Conservation (phyloP, 2,113 vertebrate genomes). For the Mohoua ochrocephala region DNA sequence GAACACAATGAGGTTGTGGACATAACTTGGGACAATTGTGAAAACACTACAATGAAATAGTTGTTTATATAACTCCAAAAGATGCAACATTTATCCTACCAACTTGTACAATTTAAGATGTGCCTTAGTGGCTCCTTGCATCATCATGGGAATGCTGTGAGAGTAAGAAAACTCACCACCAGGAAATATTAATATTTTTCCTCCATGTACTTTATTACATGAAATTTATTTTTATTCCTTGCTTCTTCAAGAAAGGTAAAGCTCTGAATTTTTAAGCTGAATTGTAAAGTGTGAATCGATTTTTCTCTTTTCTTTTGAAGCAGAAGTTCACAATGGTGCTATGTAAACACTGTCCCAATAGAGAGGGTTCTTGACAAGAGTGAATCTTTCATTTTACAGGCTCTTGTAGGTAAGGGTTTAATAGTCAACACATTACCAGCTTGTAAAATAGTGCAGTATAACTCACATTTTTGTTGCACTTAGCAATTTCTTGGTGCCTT, state of each 20-base stretch:
- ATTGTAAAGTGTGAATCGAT: not conserved
- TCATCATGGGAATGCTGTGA: not conserved
- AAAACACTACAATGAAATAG: not conserved
- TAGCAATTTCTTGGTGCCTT: not conserved
- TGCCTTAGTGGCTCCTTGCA: not conserved
- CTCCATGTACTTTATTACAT: not conserved
- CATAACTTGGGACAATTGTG: not conserved
- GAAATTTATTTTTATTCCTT: not conserved
- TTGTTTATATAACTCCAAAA: not conserved
- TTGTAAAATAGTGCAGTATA: not conserved
- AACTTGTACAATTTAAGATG: not conserved
- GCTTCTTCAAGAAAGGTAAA: not conserved
- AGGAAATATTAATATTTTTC: not conserved
- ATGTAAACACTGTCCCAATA: not conserved
- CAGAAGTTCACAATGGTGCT: not conserved
- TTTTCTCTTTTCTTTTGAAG: not conserved
- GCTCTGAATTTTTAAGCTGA: not conserved
- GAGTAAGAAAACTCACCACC: not conserved
- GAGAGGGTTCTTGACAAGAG: not conserved
- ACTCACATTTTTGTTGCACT: not conserved
- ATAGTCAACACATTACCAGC: not conserved
- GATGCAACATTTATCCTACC: not conserved
- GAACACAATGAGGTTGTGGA: rapidly evolving
- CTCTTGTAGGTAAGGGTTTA: not conserved
- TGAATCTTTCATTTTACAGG: not conserved